A percentile compares a stretch with the other conserved stretches of the same genome.
Evolutionary conservation across 2,888 invertebrate genomes (phyloP).

Genomic region (Scrobipalpa atriplicella): DNA sequence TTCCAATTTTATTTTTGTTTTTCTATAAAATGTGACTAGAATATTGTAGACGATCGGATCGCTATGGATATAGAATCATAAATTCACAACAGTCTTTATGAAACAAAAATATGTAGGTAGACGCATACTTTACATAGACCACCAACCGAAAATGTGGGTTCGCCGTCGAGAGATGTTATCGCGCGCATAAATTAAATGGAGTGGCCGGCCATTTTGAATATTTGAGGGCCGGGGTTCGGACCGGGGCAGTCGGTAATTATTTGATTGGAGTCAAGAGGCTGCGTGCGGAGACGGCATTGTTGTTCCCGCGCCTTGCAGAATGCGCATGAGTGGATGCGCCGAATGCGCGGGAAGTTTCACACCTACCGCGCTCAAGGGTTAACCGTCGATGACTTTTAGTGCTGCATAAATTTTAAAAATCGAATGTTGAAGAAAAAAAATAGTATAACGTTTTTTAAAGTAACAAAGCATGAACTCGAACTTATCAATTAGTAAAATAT

Average conservation of each 20-base stretch:
- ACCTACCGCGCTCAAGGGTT: slow-evolving; percentile 75
- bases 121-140: not conserved
- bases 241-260: slow-evolving; percentile 77
- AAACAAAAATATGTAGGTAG: not conserved
- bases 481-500: slow-evolving; percentile 63
- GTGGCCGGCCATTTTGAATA: slow-evolving; percentile 78
- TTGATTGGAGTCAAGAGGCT: slow-evolving; percentile 82
- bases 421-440: not conserved
- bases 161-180: slow-evolving; percentile 58
- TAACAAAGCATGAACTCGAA: slow-evolving; percentile 40
- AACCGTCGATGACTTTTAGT: slow-evolving; percentile 51
- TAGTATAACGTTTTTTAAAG: not conserved
- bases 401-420: slow-evolving; percentile 28
- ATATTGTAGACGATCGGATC: too few species aligned
- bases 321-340: slow-evolving; percentile 63
- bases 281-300: slow-evolving; percentile 78
- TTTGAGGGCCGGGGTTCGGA: slow-evolving; percentile 70
- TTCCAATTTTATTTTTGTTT: too few species aligned
- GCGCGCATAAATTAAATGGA: slow-evolving; percentile 61
- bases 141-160: slow-evolving; percentile 3
- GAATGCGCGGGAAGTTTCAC: slow-evolving; percentile 57
- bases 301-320: slow-evolving; percentile 54
- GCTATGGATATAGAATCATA: too few species aligned
- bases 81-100: not conserved
- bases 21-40: too few species aligned